phyloP scores from a whole-genome alignment of 2,797 vertebrate species.

The Spondyliosoma cantharus region DNA sequence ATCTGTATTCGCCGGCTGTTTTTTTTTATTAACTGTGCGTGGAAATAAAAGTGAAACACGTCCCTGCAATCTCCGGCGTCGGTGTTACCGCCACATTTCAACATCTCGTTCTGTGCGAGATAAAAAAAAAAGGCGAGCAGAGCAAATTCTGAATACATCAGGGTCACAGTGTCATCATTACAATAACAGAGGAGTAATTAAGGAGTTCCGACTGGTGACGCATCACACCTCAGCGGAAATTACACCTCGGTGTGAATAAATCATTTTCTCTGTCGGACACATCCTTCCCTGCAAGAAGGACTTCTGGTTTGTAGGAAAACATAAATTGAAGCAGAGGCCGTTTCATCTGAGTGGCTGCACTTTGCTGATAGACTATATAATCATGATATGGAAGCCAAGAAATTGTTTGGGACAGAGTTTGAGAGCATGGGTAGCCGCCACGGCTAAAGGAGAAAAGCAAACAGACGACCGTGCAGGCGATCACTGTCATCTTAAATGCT shows the following conservation, averaged over 20 bases:
- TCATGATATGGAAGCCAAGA: constrained; percentile 43
- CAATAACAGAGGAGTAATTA: constrained; percentile 40
- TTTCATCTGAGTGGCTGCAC: constrained; percentile 45
- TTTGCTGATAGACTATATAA: constrained; percentile 40
- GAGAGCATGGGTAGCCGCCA: constrained; percentile 21
- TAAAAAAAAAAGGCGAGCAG: neutral
- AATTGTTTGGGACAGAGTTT: constrained; percentile 52
- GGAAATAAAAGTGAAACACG: constrained; percentile 26
- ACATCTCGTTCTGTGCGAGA: neutral
- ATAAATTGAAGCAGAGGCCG: constrained; percentile 43
- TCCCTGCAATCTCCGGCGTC: constrained; percentile 4
- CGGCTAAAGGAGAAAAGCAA: constrained; percentile 26
- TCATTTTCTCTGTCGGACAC: constrained; percentile 17
- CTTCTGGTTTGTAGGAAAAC: constrained; percentile 31
- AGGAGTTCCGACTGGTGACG: constrained; percentile 18
- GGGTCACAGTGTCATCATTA: constrained; percentile 21
- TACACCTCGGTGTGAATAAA: constrained; percentile 32
- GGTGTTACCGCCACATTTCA: neutral
- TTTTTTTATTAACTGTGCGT: constrained; percentile 20
- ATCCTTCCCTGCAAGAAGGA: constrained; percentile 10
- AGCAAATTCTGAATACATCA: constrained; percentile 37
- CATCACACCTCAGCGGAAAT: constrained; percentile 39
- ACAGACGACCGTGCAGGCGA: constrained; percentile 30
- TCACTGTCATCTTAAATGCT: constrained; percentile 51
- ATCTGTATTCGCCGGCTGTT: neutral